Conservation (phyloP, 1,140 invertebrate species). For the Ceratitis capitata region DNA sequence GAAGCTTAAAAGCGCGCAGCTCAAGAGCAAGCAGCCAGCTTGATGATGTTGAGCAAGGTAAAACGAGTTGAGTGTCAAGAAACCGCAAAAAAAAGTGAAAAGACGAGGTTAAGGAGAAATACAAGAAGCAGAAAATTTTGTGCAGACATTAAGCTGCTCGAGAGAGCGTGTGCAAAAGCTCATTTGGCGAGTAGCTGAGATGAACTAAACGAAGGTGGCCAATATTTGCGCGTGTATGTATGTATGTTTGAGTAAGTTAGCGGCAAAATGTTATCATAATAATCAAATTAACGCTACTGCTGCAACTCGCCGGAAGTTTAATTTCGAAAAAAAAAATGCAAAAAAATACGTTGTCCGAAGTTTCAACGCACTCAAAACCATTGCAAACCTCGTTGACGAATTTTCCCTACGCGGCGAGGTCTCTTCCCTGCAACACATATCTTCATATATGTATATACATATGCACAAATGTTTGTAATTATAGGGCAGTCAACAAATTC, state of each 20-base stretch:
- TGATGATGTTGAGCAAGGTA: neutral
- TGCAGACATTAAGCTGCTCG: neutral
- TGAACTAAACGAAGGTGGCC: neutral
- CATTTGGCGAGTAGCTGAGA: neutral
- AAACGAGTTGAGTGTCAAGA: neutral
- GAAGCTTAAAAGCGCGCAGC: neutral
- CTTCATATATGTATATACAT: no score
- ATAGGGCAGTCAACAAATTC: neutral
- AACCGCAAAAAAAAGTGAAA: neutral
- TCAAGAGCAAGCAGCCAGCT: no score
- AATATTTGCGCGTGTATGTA: neutral
- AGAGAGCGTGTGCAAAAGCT: neutral
- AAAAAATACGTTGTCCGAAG: neutral
- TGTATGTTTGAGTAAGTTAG: neutral
- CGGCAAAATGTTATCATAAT: neutral
- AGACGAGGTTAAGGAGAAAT: neutral
- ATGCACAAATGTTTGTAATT: neutral
- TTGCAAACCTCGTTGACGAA: neutral
- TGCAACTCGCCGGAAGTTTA: neutral
- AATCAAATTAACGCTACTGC: neutral
- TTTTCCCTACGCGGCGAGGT: neutral
- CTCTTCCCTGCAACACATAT: neutral
- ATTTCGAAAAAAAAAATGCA: neutral
- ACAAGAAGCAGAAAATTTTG: neutral
- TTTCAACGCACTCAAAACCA: neutral